Evolutionary conservation across 2,888 invertebrate genomes (phyloP), one percentile per base, ranked within the genome.

Genomic region (Temnothorax rugatulus): DNA sequence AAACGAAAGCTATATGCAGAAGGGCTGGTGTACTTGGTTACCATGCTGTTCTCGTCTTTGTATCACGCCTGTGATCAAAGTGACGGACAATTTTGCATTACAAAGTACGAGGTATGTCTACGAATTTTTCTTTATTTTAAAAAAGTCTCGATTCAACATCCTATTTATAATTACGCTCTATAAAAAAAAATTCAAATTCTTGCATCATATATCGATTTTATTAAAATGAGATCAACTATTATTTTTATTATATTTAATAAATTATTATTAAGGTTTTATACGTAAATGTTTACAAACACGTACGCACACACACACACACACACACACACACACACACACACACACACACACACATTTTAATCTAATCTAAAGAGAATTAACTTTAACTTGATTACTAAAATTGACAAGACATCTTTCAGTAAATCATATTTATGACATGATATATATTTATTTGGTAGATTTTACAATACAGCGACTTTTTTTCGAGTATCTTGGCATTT

Each of bases 51-150:
- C 90, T 96, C 96, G 18, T 95, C 95, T 25, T 94, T 96, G 79
- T 96, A 96, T 93, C 96, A 96, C 93, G 96, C 96, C 50, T 96
- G 96, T 93, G 96, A 96, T 94, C 95, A 95, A 90, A 94, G 94
- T 83, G 94, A 93, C 79, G 94, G 93, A 89, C 94, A 93, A 50
- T 95, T 95, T 85, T 95, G 95, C 85, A 89, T 95, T 54, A 94
- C 94, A 11, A 95, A 95, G 86, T 95, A 95, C 84, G 94, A 95
- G 91, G 95, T 95, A 91, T 47, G 15, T 34, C 8, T 3, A 13
- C 7, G 4, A 44, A 25, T 44, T 4, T 41, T 41, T 21, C 11
- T 64, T 21, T 63, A 38, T 63, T 63, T 63, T 9, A 4, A 34
- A 0, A 5, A 25, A 25, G 4, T 3, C 13, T 21, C 13, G 21